A percentile compares a stretch with the other conserved stretches of the same genome.
phyloP scores from a whole-genome alignment of 1,140 invertebrate genomes.

The Dermatophagoides farinae region DNA sequence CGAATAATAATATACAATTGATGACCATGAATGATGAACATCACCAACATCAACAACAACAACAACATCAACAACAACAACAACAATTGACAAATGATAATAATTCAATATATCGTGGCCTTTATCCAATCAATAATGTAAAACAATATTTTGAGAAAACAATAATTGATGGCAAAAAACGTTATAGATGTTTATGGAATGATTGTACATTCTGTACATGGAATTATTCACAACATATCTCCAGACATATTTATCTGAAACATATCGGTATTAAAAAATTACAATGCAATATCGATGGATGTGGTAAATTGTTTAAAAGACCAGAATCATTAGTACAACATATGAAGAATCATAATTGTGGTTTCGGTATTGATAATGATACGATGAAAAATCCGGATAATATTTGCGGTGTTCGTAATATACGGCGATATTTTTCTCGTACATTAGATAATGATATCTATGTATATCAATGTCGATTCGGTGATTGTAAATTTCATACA shows the following conservation, averaged over 20 bases:
- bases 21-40: too few relatives aligned
- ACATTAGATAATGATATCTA: conserved; percentile 2
- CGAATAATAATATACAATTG: too few relatives aligned
- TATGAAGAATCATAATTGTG: conserved; percentile 10
- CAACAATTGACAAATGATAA: not conserved
- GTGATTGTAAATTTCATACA: conserved; percentile 1
- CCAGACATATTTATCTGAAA: conserved; percentile 6
- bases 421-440: not conserved
- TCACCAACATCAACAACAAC: too few relatives aligned
- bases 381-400: conserved; percentile 4
- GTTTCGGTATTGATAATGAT: conserved; percentile 6
- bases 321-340: conserved; percentile 9
- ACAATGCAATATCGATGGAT: not conserved
- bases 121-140: conserved; percentile 9
- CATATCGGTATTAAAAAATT: conserved; percentile 11
- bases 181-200: not conserved
- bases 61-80: too few relatives aligned
- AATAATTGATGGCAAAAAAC: not conserved
- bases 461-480: conserved; percentile 2
- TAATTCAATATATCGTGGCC: not conserved
- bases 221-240: conserved; percentile 12
- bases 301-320: conserved; percentile 8
- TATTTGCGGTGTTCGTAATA: conserved; percentile 5
- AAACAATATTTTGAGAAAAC: conserved; percentile 7
- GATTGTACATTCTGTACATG: conserved; percentile 3